phyloP scores from a whole-genome alignment of 1,140 invertebrate genomes.

The Arctopsyche grandis region DNA sequence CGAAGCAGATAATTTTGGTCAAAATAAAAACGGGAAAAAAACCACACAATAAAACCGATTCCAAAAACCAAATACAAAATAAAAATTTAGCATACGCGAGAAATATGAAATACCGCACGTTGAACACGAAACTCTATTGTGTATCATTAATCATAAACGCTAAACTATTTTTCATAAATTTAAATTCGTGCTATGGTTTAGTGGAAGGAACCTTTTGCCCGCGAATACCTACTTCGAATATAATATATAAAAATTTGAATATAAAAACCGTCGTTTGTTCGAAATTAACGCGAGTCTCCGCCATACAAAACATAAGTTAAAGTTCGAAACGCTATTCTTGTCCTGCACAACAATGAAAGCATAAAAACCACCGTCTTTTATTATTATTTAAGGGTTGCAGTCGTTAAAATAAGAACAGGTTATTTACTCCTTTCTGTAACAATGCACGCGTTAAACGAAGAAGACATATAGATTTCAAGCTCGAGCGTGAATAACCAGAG shows the following conservation, averaged over 20 bases:
- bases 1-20: slow-evolving; percentile 8
- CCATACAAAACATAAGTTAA: not conserved
- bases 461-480: not conserved
- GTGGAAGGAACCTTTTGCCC: not conserved
- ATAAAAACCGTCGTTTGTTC: not conserved
- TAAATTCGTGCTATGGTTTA: slow-evolving; percentile 11
- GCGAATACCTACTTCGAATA: not conserved
- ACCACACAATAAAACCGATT: not conserved
- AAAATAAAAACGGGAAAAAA: slow-evolving; percentile 17
- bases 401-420: not conserved
- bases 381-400: not conserved
- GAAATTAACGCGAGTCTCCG: slow-evolving; percentile 12
- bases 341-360: not conserved
- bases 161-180: slow-evolving; percentile 36
- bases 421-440: not conserved
- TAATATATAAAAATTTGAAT: not conserved
- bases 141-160: slow-evolving; percentile 16
- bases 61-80: not conserved
- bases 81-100: not conserved
- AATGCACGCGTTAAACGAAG: not conserved
- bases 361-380: not conserved
- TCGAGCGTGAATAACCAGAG: not conserved
- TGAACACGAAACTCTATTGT: slow-evolving; percentile 9
- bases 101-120: not conserved
- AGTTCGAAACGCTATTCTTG: not conserved